Percentiles rank a stretch among this genome's conserved stretches.
phyloP scores from a whole-genome alignment of 30 jellyfish, hydroid and myxozoan species.

The Sanderia malayensis region DNA sequence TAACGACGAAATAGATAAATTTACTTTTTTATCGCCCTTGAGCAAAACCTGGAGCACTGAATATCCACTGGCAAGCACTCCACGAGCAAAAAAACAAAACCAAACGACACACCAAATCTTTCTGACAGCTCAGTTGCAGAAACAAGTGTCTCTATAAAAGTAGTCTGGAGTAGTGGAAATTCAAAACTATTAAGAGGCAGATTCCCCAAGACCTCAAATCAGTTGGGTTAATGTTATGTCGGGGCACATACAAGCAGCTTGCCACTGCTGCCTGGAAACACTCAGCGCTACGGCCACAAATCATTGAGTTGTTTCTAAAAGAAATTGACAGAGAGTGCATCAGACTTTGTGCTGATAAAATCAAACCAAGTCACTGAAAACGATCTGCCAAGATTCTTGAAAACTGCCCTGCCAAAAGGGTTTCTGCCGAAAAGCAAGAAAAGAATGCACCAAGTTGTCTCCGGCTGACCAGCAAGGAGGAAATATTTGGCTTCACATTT shows the following conservation, averaged over 20 bases:
- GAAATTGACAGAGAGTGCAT: constrained; percentile 37
- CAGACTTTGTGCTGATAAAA: constrained; percentile 27
- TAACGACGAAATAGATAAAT: background rate
- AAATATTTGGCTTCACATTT: constrained; percentile 13
- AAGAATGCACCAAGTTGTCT: constrained; percentile 27
- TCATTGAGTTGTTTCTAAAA: constrained; percentile 11
- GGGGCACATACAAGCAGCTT: constrained; percentile 45
- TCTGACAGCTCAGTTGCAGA: background rate
- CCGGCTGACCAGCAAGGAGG: constrained; percentile 37
- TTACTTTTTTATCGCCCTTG: background rate
- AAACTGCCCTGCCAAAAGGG: constrained; percentile 20
- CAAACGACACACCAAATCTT: background rate
- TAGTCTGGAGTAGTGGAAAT: constrained; percentile 21
- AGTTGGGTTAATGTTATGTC: constrained; percentile 22
- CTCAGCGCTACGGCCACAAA: constrained; percentile 7
- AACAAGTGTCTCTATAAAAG: constrained; percentile 10
- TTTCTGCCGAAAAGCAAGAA: constrained; percentile 3
- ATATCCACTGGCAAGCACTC: constrained; percentile 3
- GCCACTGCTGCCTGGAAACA: constrained; percentile 48
- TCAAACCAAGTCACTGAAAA: constrained; percentile 12
- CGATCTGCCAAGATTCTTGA: constrained; percentile 30
- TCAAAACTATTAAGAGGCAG: background rate
- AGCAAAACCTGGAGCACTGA: background rate
- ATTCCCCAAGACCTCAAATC: constrained; percentile 20
- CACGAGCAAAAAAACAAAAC: background rate